phyloP scores from a whole-genome alignment of 1,140 invertebrate genomes.

The Ganaspis sp. region DNA sequence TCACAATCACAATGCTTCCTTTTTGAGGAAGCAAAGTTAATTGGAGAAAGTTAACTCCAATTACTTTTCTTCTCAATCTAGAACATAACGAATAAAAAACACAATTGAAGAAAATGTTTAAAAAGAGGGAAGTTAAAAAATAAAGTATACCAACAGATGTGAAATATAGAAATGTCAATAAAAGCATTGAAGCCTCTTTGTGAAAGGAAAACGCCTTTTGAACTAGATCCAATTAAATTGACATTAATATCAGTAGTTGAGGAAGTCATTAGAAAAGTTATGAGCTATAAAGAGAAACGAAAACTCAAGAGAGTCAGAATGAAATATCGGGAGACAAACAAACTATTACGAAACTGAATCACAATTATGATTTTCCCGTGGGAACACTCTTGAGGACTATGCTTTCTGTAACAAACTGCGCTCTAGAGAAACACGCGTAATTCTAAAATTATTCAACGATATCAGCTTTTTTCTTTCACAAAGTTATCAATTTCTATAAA shows the following conservation, averaged over 20 bases:
- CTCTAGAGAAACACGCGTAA: constrained; percentile 46
- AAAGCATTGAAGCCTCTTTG: background rate
- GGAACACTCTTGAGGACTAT: constrained; percentile 47
- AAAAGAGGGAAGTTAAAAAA: no score
- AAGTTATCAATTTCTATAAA: background rate
- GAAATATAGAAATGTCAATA: background rate
- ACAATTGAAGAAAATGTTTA: no score
- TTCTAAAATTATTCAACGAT: background rate
- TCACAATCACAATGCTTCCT: no score
- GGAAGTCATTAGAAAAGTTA: background rate
- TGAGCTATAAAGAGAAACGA: constrained; percentile 20
- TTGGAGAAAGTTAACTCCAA: no score
- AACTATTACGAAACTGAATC: constrained; percentile 51
- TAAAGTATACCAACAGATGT: no score
- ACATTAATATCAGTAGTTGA: background rate
- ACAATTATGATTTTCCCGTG: constrained; percentile 62
- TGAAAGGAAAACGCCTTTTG: background rate
- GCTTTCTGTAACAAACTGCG: constrained; percentile 52
- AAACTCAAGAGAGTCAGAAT: constrained; percentile 32
- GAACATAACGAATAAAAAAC: no score
- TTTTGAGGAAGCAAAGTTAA: no score
- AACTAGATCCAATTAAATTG: background rate
- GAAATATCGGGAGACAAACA: constrained; percentile 28
- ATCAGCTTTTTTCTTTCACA: background rate
- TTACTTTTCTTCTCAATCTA: no score